Base-by-base conservation (phyloP, 1,140 invertebrate genomes). In the Steinernema khuongi region DNA sequence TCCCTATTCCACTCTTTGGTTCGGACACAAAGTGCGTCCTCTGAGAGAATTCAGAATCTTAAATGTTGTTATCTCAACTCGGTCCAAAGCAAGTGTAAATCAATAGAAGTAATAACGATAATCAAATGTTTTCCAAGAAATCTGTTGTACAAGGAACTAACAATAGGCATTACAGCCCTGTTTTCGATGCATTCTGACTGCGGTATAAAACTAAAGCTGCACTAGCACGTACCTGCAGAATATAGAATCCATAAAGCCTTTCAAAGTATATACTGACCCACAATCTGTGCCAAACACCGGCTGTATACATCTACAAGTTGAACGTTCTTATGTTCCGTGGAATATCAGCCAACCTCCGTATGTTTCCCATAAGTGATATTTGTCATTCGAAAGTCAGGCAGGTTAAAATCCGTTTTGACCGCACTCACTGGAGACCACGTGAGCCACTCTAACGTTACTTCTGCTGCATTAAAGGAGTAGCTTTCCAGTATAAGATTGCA, bases 171-270 rank as follows among this genome's bases (percentile, higher is more conserved):
- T n/a, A n/a, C n/a, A n/a, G n/a, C n/a, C n/a, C n/a, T n/a, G n/a
- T n/a, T n/a, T n/a, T n/a, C n/a, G n/a, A n/a, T n/a, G n/a, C n/a
- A n/a, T n/a, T n/a, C n/a, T n/a, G n/a, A n/a, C n/a, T n/a, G 1
- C 68, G 70, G 29, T 36, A 7, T 41, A 41, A 7, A 7, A 41
- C 36, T 41, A 11, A 11, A 11, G n/a, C 36, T 41, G 36, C 36
- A 7, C 60, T 67, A 67, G 22, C 17, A 11, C 30, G n/a, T 71
- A 80, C 79, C 41, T 83, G 83, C 1, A 84, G 74, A 36, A 84
- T 83, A 69, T 84, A 84, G 70, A 85, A 84, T 11, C 84, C 83
- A 43, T 83, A 84, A n/a, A 85, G 79, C 36, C 83, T 67, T 31
- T 84, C 83, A 71, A 84, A 84, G 67, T 79, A 77, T 41, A 84